phyloP scores from a whole-genome alignment of 2,113 vertebrate species.

The Sinocyclocheilus anophthalmus region DNA sequence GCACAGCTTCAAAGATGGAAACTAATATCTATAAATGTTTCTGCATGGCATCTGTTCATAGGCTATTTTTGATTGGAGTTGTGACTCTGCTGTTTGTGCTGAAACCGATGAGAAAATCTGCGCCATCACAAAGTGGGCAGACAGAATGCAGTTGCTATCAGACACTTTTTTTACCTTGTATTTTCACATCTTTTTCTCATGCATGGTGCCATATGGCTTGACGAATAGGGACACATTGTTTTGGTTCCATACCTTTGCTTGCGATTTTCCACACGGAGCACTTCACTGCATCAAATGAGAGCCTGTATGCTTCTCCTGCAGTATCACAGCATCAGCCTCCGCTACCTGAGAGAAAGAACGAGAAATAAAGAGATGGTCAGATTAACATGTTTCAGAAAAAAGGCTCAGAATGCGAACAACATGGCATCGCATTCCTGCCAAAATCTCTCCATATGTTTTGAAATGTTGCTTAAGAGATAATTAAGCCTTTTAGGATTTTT shows the following conservation, averaged over 20 bases:
- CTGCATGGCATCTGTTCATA: constrained; percentile 25
- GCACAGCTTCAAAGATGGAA: background rate
- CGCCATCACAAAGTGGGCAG: background rate
- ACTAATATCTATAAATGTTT: background rate
- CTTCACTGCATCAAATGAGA: constrained; percentile 81
- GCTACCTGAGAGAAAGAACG: constrained; percentile 66
- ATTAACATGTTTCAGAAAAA: constrained; percentile 35
- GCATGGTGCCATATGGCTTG: constrained; percentile 7
- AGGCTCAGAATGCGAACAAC: background rate
- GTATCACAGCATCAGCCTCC: constrained; percentile 81
- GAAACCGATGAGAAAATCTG: background rate
- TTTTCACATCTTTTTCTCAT: background rate
- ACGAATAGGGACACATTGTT: constrained; percentile 13
- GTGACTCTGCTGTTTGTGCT: constrained; percentile 8
- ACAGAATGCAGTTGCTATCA: background rate
- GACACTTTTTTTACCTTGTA: constrained; percentile 5
- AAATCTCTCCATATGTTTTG: background rate
- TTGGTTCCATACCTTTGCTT: constrained; percentile 73
- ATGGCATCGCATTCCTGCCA: background rate
- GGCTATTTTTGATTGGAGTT: constrained; percentile 11
- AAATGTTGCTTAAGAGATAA: no score
- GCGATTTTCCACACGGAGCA: constrained; percentile 72
- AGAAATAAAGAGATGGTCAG: background rate
- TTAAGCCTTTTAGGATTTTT: no score
- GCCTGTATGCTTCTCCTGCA: constrained; percentile 69